Conservation (phyloP, 2,888 invertebrate genomes). For the Epirrita christyi region DNA sequence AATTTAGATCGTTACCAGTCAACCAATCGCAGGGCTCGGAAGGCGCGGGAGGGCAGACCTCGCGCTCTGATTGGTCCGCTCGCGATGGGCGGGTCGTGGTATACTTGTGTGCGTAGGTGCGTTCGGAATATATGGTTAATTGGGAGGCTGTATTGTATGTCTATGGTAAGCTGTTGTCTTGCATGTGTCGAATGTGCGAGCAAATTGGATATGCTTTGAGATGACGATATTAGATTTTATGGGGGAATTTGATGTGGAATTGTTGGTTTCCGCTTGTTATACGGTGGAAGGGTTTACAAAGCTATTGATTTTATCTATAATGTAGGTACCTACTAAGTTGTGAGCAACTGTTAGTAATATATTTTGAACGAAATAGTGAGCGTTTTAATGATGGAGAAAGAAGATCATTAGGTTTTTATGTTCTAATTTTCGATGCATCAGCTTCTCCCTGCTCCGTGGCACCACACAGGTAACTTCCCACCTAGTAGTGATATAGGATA, state of each 20-base stretch:
- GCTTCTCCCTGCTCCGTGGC: no score
- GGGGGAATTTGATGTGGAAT: slow-evolving; percentile 33
- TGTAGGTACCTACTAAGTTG: no score
- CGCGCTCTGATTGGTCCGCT: slow-evolving; percentile 66
- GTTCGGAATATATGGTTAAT: slow-evolving; percentile 67
- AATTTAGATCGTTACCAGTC: slow-evolving; percentile 70
- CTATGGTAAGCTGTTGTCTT: slow-evolving; percentile 39
- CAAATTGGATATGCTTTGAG: slow-evolving; percentile 51
- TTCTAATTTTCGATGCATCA: no score
- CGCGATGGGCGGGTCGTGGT: slow-evolving; percentile 61
- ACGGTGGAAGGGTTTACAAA: slow-evolving; percentile 10
- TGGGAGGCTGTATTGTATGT: slow-evolving; percentile 53
- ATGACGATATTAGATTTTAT: slow-evolving; percentile 47
- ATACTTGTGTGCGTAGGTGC: slow-evolving; percentile 59
- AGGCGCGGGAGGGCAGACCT: slow-evolving; percentile 63
- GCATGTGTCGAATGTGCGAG: slow-evolving; percentile 49
- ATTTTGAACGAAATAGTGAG: no score
- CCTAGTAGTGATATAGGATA: no score
- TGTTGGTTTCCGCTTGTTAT: slow-evolving; percentile 30
- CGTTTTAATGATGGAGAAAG: no score
- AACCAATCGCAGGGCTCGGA: slow-evolving; percentile 62
- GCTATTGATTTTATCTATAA: slow-evolving; percentile 12
- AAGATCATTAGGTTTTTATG: no score
- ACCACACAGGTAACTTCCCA: no score
- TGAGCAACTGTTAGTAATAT: no score